phyloP scores from a whole-genome alignment of 2,113 vertebrate species.

The Excalfactoria chinensis region DNA sequence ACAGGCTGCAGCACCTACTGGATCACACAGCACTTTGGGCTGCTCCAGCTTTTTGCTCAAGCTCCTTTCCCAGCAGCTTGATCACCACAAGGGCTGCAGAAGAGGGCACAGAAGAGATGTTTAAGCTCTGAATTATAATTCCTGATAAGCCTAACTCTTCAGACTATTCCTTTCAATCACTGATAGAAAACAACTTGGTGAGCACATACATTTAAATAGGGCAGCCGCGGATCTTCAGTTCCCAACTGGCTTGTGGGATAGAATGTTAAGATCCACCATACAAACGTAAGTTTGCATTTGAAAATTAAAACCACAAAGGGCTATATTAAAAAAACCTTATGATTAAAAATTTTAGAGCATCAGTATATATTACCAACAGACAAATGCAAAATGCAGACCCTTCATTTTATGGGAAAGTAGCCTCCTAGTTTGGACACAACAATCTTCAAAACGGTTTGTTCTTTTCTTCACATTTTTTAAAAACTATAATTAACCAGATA shows the following conservation, averaged over 20 bases:
- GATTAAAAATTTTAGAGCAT: background rate
- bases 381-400: background rate
- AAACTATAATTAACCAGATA: background rate
- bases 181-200: background rate
- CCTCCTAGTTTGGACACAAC: background rate
- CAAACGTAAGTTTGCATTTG: background rate
- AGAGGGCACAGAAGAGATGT: background rate
- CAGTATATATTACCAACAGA: background rate
- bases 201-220: rapidly evolving
- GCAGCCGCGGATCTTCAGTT: background rate
- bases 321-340: background rate
- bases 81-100: background rate
- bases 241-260: rapidly evolving
- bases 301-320: background rate
- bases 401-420: background rate
- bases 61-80: background rate
- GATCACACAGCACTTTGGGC: background rate
- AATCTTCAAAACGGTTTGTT: background rate
- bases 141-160: background rate
- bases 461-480: background rate
- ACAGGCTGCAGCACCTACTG: background rate
- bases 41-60: background rate
- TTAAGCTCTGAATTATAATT: background rate
- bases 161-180: background rate
- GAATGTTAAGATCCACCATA: background rate